These are phyloP conservation scores for Crossaster papposus DNA, from an alignment of 53 echinoderm and acorn worm genomes.

Conservation along the genomic window DNA sequence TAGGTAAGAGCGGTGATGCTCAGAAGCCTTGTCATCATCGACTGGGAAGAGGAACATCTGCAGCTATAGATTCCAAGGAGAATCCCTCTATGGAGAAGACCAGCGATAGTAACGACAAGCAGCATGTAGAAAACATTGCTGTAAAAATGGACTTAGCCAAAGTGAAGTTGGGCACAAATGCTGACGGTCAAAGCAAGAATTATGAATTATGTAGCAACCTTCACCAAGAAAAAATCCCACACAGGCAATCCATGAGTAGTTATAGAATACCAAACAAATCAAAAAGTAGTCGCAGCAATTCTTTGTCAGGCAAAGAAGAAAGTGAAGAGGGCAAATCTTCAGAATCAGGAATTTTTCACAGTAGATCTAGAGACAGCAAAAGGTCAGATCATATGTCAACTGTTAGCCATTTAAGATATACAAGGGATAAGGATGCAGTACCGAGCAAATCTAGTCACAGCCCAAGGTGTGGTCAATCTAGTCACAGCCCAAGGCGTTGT, in stretches of 20 bases:
- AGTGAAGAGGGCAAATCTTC: neutral
- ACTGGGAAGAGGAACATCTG: neutral
- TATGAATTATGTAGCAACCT: neutral
- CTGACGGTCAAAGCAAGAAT: neutral
- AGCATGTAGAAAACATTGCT: neutral
- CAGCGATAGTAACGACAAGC: neutral
- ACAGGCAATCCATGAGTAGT: neutral
- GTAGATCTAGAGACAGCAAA: neutral
- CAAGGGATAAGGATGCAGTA: neutral
- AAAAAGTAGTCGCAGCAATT: neutral
- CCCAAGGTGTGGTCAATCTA: neutral
- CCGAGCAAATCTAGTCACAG: neutral
- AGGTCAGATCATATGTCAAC: neutral
- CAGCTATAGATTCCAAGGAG: neutral
- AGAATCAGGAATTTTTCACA: neutral
- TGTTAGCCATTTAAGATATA: neutral
- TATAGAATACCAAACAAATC: constrained; percentile 29
- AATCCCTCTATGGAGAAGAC: neutral
- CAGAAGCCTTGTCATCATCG: constrained; percentile 4
- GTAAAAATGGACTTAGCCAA: neutral
- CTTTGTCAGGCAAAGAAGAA: neutral
- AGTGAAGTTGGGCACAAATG: neutral
- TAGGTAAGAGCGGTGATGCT: neutral
- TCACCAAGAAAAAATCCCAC: neutral
- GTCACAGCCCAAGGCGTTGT: neutral